A percentile compares a stretch with the other conserved stretches of the same genome.
These are phyloP conservation scores for Octonoba sinensis DNA, from an alignment of 2,888 invertebrate genomes.

Conservation along the genomic window DNA sequence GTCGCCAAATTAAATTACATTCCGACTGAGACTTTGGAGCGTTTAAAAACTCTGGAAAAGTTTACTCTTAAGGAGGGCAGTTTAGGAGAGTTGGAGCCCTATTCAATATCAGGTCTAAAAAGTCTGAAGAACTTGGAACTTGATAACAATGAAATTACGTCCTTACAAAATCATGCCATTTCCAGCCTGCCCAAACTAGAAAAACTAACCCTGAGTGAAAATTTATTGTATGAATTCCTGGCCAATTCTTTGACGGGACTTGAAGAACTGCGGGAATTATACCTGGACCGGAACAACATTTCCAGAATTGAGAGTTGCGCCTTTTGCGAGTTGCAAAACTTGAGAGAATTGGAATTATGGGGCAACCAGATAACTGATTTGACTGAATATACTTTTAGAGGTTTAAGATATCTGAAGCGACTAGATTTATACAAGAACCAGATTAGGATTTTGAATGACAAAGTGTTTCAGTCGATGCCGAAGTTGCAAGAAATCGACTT, in stretches of 20 bases:
- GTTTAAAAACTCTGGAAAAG: conserved; percentile 12
- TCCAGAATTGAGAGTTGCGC: conserved; percentile 48
- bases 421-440: conserved; percentile 58
- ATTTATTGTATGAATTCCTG: conserved; percentile 29
- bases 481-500: conserved; percentile 49
- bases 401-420: conserved; percentile 34
- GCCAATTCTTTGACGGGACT: conserved; percentile 27
- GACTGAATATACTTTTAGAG: conserved; percentile 50
- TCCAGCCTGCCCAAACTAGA: conserved; percentile 40
- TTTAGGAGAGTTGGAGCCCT: conserved; percentile 17
- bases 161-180: conserved; percentile 28
- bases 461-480: conserved; percentile 43
- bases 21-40: conserved; percentile 25
- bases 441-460: conserved; percentile 43
- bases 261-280: conserved; percentile 27
- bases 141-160: conserved; percentile 38
- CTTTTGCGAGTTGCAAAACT: conserved; percentile 49
- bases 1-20: conserved; percentile 20
- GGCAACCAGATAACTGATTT: conserved; percentile 48
- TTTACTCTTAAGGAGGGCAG: conserved; percentile 36
- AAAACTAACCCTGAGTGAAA: conserved; percentile 41
- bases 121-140: conserved; percentile 35
- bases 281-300: conserved; percentile 52
- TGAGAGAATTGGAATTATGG: conserved; percentile 53
- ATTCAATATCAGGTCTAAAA: conserved; percentile 30